These are phyloP conservation scores for Callitettix versicolor DNA, from an alignment of 1,140 invertebrate species.

Conservation along the genomic window DNA sequence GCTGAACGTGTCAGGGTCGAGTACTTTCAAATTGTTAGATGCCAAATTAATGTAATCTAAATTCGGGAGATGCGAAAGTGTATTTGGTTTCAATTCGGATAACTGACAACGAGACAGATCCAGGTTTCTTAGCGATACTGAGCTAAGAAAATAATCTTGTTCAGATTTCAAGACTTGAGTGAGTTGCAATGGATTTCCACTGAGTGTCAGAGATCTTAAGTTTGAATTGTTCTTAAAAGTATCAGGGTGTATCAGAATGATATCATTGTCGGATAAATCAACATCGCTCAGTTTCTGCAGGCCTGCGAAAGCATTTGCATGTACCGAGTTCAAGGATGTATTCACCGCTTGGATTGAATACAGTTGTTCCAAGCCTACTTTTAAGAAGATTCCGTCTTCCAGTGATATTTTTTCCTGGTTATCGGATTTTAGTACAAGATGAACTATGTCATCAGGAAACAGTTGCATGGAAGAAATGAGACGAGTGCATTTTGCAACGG, in stretches of 20 bases:
- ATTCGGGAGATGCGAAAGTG: conserved; percentile 47
- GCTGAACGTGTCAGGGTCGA: conserved; percentile 47
- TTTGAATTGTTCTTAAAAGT: conserved; percentile 52
- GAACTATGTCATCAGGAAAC: background rate
- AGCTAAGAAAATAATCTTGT: conserved; percentile 41
- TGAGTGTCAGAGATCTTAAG: conserved; percentile 49
- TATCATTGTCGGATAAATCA: conserved; percentile 51
- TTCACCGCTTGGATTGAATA: conserved; percentile 35
- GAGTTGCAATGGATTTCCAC: conserved; percentile 47
- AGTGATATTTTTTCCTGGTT: conserved; percentile 6
- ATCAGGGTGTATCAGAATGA: conserved; percentile 49
- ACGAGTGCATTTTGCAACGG: background rate
- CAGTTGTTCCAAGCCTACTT: conserved; percentile 32
- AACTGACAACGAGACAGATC: conserved; percentile 53
- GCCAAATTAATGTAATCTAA: conserved; percentile 52
- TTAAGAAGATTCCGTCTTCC: conserved; percentile 11
- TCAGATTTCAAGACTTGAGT: conserved; percentile 30
- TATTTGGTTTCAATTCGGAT: conserved; percentile 41
- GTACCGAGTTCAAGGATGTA: conserved; percentile 31
- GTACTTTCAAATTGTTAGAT: conserved; percentile 46
- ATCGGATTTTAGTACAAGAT: background rate
- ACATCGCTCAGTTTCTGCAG: conserved; percentile 50
- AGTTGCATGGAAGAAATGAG: background rate
- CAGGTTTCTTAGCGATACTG: conserved; percentile 50
- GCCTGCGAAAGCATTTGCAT: conserved; percentile 49